These are phyloP conservation scores for Conus ventricosus DNA, from an alignment of 1,140 invertebrate species.

Conservation along the genomic window DNA sequence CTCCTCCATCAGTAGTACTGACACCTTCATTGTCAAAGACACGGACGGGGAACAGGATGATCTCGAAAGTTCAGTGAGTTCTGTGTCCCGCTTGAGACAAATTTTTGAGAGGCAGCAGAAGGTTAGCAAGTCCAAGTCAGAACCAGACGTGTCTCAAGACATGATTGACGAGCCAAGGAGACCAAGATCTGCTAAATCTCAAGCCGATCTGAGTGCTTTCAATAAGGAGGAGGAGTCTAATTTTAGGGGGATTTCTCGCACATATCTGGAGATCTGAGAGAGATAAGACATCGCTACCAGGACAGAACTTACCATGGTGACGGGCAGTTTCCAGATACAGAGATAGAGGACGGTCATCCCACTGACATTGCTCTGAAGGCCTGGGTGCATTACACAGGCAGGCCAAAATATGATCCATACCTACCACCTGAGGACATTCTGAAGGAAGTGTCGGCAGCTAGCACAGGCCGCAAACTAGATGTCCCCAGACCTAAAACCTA, in stretches of 20 bases:
- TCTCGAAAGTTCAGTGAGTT: background rate
- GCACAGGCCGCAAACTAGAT: slow-evolving; percentile 47
- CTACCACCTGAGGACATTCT: slow-evolving; percentile 58
- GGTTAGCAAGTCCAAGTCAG: slow-evolving; percentile 53
- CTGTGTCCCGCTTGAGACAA: slow-evolving; percentile 34
- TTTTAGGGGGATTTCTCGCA: slow-evolving; percentile 30
- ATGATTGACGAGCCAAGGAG: slow-evolving; percentile 38
- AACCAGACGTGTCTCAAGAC: slow-evolving; percentile 51
- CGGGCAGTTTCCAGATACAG: background rate
- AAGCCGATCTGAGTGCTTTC: slow-evolving; percentile 35
- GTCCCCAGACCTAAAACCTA: slow-evolving; percentile 36
- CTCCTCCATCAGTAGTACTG: slow-evolving; percentile 59
- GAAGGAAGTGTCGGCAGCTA: slow-evolving; percentile 51
- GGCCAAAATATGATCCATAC: slow-evolving; percentile 49
- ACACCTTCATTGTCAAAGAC: slow-evolving; percentile 67
- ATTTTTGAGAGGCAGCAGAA: slow-evolving; percentile 37
- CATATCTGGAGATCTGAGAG: slow-evolving; percentile 55
- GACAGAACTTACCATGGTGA: background rate
- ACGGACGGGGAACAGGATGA: slow-evolving; percentile 56
- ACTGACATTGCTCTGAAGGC: slow-evolving; percentile 15
- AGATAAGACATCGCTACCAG: slow-evolving; percentile 46
- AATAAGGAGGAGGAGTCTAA: background rate
- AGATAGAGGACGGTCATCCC: background rate
- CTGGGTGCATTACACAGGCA: slow-evolving; percentile 17
- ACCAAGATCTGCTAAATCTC: slow-evolving; percentile 60